phyloP scores from a whole-genome alignment of 2,113 vertebrate species.

The human region DNA sequence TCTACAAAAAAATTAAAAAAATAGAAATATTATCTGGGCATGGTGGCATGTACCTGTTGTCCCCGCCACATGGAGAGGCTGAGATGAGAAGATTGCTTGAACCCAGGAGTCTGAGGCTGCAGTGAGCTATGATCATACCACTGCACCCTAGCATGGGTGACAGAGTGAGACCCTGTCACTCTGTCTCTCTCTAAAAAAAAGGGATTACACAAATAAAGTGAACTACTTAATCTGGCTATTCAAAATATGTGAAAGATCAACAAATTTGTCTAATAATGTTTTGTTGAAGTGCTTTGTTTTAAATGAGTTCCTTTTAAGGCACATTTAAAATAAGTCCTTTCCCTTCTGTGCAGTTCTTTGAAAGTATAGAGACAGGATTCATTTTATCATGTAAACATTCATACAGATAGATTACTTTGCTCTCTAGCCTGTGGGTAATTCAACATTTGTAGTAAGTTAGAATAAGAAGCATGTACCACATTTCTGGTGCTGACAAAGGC shows the following conservation, averaged over 20 bases:
- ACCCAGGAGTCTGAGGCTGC: not conserved
- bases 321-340: constrained; percentile 54
- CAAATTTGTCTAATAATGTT: not conserved
- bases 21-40: not conserved
- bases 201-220: not conserved
- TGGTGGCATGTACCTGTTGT: not conserved
- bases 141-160: not conserved
- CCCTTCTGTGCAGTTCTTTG: constrained; percentile 71
- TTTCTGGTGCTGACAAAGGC: constrained; percentile 48
- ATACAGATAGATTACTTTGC: constrained; percentile 77
- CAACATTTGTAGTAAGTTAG: constrained; percentile 59
- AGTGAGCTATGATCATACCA: not conserved
- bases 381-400: constrained; percentile 75
- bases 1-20: not conserved
- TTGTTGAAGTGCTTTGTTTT: not conserved
- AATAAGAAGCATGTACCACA: constrained; percentile 42
- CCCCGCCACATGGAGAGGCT: not conserved
- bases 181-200: not conserved
- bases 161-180: not conserved
- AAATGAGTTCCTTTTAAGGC: constrained; percentile 63
- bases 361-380: constrained; percentile 73
- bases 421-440: constrained; percentile 65
- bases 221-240: not conserved
- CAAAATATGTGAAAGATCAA: not conserved
- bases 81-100: not conserved